These are phyloP conservation scores for Phrynocephalus forsythii DNA, from an alignment of 2,797 vertebrate species.

Conservation along the genomic window DNA sequence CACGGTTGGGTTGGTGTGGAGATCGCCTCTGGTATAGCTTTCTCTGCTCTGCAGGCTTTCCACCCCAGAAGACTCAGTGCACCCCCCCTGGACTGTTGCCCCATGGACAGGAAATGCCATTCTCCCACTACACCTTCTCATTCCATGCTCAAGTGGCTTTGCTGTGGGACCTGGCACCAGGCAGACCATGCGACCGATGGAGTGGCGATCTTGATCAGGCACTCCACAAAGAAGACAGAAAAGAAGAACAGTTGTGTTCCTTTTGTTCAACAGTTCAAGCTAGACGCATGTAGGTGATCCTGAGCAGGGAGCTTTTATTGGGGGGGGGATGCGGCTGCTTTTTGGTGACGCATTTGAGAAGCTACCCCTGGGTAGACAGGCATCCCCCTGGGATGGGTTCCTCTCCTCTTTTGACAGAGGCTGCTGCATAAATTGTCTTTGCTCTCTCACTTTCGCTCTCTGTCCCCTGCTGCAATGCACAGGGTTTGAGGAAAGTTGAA, in stretches of 20 bases:
- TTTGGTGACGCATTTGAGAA: background rate
- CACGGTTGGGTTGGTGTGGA: too few relatives aligned
- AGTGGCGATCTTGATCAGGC: background rate
- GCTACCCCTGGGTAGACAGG: too few relatives aligned
- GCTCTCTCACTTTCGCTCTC: too few relatives aligned
- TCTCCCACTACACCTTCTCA: background rate
- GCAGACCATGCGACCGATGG: background rate
- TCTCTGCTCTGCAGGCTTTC: background rate
- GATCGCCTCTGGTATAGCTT: background rate
- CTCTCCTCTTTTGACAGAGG: background rate
- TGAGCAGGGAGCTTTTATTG: background rate
- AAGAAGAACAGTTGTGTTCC: background rate
- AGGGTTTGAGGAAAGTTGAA: too few relatives aligned
- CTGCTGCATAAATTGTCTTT: too few relatives aligned
- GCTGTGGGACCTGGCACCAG: background rate
- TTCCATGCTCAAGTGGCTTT: background rate
- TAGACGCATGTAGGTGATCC: background rate
- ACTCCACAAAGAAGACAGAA: background rate
- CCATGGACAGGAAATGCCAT: background rate
- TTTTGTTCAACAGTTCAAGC: background rate
- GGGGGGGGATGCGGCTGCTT: background rate
- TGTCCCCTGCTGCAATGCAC: too few relatives aligned
- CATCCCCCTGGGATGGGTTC: background rate
- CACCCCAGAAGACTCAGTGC: too few relatives aligned
- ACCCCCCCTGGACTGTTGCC: too few relatives aligned